phyloP scores from a whole-genome alignment of 1,140 invertebrate species.

The Zaprionus kolodkinae region DNA sequence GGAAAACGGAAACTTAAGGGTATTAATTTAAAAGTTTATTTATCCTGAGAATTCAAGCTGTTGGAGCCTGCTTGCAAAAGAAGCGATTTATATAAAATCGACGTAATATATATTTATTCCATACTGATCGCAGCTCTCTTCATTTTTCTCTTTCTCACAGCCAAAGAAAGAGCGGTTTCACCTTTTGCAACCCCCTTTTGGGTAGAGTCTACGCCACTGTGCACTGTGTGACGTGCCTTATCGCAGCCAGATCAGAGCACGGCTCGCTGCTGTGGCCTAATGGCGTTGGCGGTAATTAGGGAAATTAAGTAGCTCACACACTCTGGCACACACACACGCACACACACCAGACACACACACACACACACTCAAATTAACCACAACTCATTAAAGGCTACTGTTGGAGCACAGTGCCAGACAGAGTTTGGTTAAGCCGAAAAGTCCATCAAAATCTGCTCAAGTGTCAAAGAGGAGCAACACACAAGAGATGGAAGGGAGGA shows the following conservation, averaged over 20 bases:
- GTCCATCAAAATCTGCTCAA: constrained; percentile 37
- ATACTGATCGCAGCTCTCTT: too few species aligned
- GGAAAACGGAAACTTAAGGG: not conserved
- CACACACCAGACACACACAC: constrained; percentile 7
- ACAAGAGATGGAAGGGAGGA: not conserved
- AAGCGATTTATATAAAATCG: too few species aligned
- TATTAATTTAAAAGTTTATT: not conserved
- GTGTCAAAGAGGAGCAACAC: constrained; percentile 20
- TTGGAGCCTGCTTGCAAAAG: too few species aligned
- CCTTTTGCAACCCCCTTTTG: not conserved
- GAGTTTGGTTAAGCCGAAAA: constrained; percentile 16
- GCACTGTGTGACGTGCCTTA: constrained; percentile 59
- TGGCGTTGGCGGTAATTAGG: constrained; percentile 73
- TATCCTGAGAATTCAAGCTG: not conserved
- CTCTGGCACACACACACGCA: constrained; percentile 36
- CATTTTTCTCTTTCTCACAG: not conserved
- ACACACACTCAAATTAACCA: constrained; percentile 35
- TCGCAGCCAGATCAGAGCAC: constrained; percentile 49
- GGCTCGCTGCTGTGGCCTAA: constrained; percentile 36
- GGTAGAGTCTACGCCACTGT: not conserved
- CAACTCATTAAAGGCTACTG: constrained; percentile 63
- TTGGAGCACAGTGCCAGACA: constrained; percentile 4
- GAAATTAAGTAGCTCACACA: constrained; percentile 65
- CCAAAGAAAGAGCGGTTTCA: not conserved
- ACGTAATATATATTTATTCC: too few species aligned